Evolutionary conservation across 2,888 invertebrate genomes (phyloP), one percentile per base, ranked within the genome.

Genomic region (Brachylomia viminalis): DNA sequence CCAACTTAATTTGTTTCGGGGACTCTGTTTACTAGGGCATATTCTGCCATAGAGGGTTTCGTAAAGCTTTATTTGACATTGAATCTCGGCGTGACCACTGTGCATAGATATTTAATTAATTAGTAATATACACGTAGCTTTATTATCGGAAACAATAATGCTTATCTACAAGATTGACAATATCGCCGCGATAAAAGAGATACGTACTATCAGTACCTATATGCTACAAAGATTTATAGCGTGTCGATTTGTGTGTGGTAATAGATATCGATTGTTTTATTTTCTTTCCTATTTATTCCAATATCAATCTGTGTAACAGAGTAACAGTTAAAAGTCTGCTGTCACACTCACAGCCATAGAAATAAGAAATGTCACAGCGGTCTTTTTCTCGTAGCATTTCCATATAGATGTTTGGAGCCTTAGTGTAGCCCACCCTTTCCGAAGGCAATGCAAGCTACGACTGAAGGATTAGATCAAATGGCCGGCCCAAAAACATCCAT

Each of bases 101-200:
- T 30, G 20, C 52, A 27, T 59, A 76, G 56, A 75, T 77, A 86
- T 77, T 80, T 75, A 85, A 84, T 87, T 82, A 85, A 86, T 86
- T 82, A 86, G 58, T 38, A 42, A 72, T 86, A 81, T 47, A 69
- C 74, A 79, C 70, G 56, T 65, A 49, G 49, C 64, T 68, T 45
- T 70, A 49, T 82, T 85, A 86, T 86, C 82, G 61, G 56, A 42
- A 67, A 82, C 77, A 84, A 79, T 86, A 86, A 75, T 33, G 73
- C 64, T 85, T 87, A 86, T 86, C 86, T 69, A 78, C 77, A 80
- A 80, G 86, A 86, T 86, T 87, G 87, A 42, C 82, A 76, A 87
- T 87, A 86, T 87, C 86, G 56, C 30, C 30, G 45, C 64, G 85
- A 85, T 86, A 87, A 71, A 79, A 75, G 38, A 76, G 83, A 87